These are phyloP conservation scores for Anoplopoma fimbria DNA, from an alignment of 2,113 vertebrate genomes.

Conservation along the genomic window DNA sequence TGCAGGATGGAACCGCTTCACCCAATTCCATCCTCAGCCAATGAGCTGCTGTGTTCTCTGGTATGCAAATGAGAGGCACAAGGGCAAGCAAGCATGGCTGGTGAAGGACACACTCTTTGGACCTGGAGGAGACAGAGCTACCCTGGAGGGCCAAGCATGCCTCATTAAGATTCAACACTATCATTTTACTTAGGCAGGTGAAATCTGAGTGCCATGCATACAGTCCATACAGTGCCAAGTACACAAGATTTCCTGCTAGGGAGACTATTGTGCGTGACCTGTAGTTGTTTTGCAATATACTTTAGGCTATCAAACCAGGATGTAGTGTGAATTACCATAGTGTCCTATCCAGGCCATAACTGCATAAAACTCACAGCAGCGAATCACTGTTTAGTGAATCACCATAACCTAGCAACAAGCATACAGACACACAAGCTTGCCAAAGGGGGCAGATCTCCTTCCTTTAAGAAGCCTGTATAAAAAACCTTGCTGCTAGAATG, in stretches of 20 bases:
- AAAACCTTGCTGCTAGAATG: conserved; percentile 51
- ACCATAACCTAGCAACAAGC: conserved; percentile 39
- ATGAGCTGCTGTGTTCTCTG: conserved; percentile 46
- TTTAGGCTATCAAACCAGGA: conserved; percentile 25
- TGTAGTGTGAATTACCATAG: conserved; percentile 44
- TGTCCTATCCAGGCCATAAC: conserved; percentile 30
- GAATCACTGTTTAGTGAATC: conserved; percentile 43
- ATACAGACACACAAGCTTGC: conserved; percentile 32
- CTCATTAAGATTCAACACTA: conserved; percentile 69
- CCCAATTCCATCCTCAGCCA: conserved; percentile 50
- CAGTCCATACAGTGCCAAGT: conserved; percentile 33
- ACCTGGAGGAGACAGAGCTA: conserved; percentile 54
- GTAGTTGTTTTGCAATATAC: conserved; percentile 36
- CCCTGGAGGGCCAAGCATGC: conserved; percentile 43
- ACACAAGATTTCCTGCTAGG: conserved; percentile 14
- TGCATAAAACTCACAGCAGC: conserved; percentile 37
- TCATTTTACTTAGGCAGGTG: conserved; percentile 55
- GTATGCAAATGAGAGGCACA: conserved; percentile 60
- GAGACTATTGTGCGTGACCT: conserved; percentile 24
- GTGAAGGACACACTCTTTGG: conserved; percentile 62
- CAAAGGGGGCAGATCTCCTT: conserved; percentile 16
- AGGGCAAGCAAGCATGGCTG: conserved; percentile 36
- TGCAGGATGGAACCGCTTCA: conserved; percentile 33
- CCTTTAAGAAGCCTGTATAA: conserved; percentile 47
- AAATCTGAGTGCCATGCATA: conserved; percentile 50